These are phyloP conservation scores for Caenorhabditis sp. DNA, from an alignment of 2,888 invertebrate genomes.

Conservation along the genomic window DNA sequence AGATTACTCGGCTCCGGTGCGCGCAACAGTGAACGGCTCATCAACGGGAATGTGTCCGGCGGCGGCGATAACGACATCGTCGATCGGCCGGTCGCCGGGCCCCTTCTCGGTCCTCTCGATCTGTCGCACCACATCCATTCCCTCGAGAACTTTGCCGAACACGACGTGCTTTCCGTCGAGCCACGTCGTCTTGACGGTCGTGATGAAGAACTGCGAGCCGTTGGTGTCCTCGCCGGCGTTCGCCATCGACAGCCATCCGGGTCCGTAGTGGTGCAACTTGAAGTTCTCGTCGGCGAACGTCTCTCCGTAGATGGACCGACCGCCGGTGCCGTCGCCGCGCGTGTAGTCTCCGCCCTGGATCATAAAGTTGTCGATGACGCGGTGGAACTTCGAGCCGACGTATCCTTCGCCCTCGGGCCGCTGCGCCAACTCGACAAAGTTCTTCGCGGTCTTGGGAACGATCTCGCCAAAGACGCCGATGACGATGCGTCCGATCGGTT, in stretches of 20 bases:
- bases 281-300: constrained; percentile 77
- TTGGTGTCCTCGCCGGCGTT: constrained; percentile 87
- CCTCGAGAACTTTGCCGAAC: constrained; percentile 86
- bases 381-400: constrained; percentile 87
- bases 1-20: too few species aligned
- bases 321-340: constrained; percentile 79
- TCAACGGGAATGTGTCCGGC: too few species aligned
- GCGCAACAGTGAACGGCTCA: too few species aligned
- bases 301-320: constrained; percentile 78
- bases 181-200: constrained; percentile 87
- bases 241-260: constrained; percentile 92
- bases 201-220: constrained; percentile 93
- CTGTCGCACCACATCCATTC: constrained; percentile 88
- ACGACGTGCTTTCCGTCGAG: constrained; percentile 90
- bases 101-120: constrained; percentile 86
- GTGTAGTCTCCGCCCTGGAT: constrained; percentile 84
- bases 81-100: too few species aligned
- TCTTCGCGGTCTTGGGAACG: constrained; percentile 89
- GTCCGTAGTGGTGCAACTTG: constrained; percentile 74
- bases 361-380: constrained; percentile 91
- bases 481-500: constrained; percentile 86
- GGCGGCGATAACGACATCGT: too few species aligned
- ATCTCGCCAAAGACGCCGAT: constrained; percentile 91
- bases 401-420: constrained; percentile 82
- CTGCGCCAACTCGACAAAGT: constrained; percentile 88